Conservation (phyloP, 1,140 invertebrate species). For the Lucilia sericata region DNA sequence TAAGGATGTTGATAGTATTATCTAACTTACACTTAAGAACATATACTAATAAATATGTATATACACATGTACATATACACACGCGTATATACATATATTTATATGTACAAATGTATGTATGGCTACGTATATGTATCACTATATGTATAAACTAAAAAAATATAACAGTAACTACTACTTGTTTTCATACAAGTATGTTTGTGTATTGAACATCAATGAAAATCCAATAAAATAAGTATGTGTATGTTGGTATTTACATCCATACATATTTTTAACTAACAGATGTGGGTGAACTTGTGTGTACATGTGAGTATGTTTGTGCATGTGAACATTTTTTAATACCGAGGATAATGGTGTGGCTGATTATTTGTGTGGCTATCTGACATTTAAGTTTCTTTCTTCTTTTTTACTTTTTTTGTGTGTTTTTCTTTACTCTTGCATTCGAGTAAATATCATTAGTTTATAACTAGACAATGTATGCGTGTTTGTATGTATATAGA, state of each 20-base stretch:
- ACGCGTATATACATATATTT: not conserved
- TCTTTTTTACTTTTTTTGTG: not conserved
- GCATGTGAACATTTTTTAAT: not conserved
- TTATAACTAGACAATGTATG: not conserved
- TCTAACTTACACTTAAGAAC: constrained; percentile 21
- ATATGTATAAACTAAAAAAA: not conserved
- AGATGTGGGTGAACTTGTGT: not conserved
- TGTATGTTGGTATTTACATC: no score
- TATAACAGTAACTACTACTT: not conserved
- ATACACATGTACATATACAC: constrained; percentile 1
- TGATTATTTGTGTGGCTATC: constrained; percentile 19
- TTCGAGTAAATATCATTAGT: not conserved
- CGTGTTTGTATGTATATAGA: not conserved
- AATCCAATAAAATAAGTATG: no score
- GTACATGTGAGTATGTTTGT: no score
- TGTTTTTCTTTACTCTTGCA: not conserved
- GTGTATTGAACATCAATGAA: not conserved
- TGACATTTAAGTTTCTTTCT: constrained; percentile 21
- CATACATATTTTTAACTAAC: not conserved
- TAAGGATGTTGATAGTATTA: constrained; percentile 46
- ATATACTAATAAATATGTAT: constrained; percentile 1
- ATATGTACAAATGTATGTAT: not conserved
- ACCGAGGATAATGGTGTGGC: constrained; percentile 13
- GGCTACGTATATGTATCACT: not conserved
- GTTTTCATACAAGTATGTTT: not conserved